Percentiles rank a stretch among this genome's conserved stretches.
These are phyloP conservation scores for Drosophila seclusa DNA, from an alignment of 2,888 invertebrate species.

Conservation along the genomic window DNA sequence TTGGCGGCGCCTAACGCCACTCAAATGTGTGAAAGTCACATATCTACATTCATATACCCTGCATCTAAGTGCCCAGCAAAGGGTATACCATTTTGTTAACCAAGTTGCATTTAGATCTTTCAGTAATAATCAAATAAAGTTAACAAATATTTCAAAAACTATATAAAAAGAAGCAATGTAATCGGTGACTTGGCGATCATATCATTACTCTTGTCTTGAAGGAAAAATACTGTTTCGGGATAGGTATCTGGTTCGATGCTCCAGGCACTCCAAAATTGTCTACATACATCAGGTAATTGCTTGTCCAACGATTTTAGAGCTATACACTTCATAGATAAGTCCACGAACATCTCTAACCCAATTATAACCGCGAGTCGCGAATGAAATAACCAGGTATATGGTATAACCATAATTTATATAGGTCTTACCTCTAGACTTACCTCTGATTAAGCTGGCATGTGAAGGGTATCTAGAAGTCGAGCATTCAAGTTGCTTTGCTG, in stretches of 20 bases:
- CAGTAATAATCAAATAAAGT: neutral
- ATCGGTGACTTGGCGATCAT: neutral
- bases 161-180: neutral
- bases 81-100: neutral
- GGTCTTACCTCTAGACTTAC: neutral
- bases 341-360: neutral
- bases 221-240: neutral
- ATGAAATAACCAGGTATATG: neutral
- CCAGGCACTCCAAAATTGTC: neutral
- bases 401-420: neutral
- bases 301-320: neutral
- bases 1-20: constrained; percentile 61
- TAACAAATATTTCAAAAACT: neutral
- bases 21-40: constrained; percentile 64
- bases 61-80: neutral
- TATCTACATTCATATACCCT: constrained; percentile 12
- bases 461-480: constrained; percentile 6
- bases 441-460: neutral
- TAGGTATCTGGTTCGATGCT: neutral
- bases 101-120: neutral
- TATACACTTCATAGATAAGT: neutral
- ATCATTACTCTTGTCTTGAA: no score
- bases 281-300: neutral
- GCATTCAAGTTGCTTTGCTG: neutral
- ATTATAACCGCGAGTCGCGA: neutral